A percentile compares a stretch with the other conserved stretches of the same genome.
phyloP scores from a whole-genome alignment of 2,113 vertebrate genomes.

The Hippocampus guttulatus region DNA sequence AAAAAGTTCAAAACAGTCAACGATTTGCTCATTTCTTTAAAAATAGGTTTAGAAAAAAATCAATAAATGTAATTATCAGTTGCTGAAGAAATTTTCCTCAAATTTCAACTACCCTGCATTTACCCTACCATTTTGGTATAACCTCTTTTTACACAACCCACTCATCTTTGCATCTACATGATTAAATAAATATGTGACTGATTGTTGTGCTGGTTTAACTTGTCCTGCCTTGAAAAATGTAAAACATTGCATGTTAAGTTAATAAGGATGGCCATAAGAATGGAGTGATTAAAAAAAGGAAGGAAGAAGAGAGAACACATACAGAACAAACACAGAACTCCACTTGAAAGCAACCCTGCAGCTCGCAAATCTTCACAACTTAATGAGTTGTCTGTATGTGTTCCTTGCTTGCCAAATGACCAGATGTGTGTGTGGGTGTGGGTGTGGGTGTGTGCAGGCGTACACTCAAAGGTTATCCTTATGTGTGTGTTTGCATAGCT shows the following conservation, averaged over 20 bases:
- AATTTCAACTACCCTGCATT: too few relatives aligned
- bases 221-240: background rate
- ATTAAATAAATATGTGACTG: background rate
- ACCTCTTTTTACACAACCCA: background rate
- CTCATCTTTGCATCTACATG: background rate
- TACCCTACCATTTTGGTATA: too few relatives aligned
- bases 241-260: background rate
- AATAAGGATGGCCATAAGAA: background rate
- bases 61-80: too few relatives aligned
- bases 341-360: background rate
- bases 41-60: too few relatives aligned
- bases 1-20: too few relatives aligned
- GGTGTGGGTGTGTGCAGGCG: slow-evolving; percentile 7
- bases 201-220: background rate
- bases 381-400: slow-evolving; percentile 31
- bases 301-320: background rate
- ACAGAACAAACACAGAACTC: background rate
- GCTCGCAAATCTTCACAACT: slow-evolving; percentile 17
- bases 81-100: too few relatives aligned
- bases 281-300: background rate
- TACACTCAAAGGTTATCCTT: background rate
- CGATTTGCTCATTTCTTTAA: too few relatives aligned
- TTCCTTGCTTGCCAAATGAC: slow-evolving; percentile 5
- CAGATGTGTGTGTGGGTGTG: background rate
- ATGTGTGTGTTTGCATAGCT: slow-evolving; percentile 31